phyloP scores from a whole-genome alignment of 37 sponge, comb jelly and placozoan genomes.

The Mnemiopsis leidyi region DNA sequence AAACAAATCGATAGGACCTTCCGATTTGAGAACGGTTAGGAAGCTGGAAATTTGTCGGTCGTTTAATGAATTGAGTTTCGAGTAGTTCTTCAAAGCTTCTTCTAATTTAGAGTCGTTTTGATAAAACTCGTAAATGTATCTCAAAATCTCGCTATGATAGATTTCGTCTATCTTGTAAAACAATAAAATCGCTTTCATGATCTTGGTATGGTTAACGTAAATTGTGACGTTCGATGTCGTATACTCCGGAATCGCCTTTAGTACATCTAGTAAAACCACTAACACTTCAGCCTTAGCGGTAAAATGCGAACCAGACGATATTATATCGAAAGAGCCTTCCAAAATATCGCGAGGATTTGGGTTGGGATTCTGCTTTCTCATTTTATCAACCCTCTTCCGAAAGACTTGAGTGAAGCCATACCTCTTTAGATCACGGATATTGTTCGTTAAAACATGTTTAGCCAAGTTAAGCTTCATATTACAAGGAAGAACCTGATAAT shows the following conservation, averaged over 20 bases:
- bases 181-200: conserved; percentile 25
- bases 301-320: not conserved
- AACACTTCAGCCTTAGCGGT: conserved; percentile 48
- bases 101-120: conserved; percentile 2
- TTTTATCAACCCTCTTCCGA: not conserved
- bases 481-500: conserved; percentile 41
- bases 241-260: not conserved
- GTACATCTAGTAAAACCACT: not conserved
- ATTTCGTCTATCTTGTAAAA: conserved; percentile 24
- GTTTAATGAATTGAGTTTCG: not conserved
- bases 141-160: not conserved
- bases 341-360: conserved; percentile 15
- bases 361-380: not conserved
- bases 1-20: conserved; percentile 30
- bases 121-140: not conserved
- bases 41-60: not conserved
- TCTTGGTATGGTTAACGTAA: conserved; percentile 51
- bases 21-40: not conserved
- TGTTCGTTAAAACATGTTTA: conserved; percentile 27
- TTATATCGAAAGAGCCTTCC: conserved; percentile 31
- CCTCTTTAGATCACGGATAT: conserved; percentile 19
- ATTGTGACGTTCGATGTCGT: not conserved
- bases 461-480: conserved; percentile 33
- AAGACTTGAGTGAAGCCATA: conserved; percentile 48
- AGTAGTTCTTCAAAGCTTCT: conserved; percentile 1